These are phyloP conservation scores for Diachasma alloeum DNA, from an alignment of 1,140 invertebrate genomes.

Conservation along the genomic window DNA sequence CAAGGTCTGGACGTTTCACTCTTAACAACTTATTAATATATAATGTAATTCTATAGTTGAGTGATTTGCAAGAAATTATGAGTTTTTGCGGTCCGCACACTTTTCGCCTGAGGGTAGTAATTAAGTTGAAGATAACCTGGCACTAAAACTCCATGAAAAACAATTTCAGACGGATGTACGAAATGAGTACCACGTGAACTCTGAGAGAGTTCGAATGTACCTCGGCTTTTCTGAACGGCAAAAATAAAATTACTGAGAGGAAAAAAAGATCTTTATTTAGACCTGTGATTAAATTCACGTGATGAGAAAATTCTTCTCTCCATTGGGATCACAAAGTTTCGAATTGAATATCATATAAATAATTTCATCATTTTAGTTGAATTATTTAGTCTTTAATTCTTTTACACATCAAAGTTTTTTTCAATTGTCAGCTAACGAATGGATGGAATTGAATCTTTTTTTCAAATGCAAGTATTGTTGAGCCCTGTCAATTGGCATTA, in stretches of 20 bases:
- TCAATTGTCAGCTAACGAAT: no score
- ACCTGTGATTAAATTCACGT: no score
- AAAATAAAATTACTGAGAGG: background rate
- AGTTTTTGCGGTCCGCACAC: background rate
- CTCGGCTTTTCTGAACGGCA: background rate
- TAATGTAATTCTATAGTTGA: background rate
- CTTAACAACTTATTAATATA: background rate
- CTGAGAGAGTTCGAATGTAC: background rate
- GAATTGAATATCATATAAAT: no score
- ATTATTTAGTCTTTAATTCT: no score
- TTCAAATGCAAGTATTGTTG: no score
- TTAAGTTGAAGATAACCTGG: slow-evolving; percentile 1
- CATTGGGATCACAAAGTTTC: no score
- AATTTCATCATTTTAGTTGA: no score
- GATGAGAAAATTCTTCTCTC: no score
- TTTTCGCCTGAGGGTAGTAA: background rate
- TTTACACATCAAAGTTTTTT: no score
- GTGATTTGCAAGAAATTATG: slow-evolving; percentile 2
- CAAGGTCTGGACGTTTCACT: background rate
- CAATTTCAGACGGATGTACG: background rate
- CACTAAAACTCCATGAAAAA: background rate
- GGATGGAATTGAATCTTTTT: no score
- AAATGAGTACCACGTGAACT: background rate
- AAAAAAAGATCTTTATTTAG: background rate
- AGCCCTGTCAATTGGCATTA: no score